Conservation (phyloP, 2,888 invertebrate species). For the Stramonita haemastoma region DNA sequence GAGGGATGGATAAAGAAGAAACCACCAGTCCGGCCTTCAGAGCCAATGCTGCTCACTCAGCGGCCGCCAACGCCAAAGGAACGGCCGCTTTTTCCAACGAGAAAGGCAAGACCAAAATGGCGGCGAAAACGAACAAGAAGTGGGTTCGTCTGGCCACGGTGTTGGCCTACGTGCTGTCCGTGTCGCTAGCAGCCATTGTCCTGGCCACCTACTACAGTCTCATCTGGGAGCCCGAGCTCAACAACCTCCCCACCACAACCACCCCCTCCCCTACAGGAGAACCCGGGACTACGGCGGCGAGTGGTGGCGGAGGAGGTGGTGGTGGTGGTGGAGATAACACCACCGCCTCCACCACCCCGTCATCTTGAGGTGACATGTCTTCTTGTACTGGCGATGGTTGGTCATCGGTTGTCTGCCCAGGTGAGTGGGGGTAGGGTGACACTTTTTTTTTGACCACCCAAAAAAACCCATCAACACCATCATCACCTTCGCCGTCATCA, state of each 20-base stretch:
- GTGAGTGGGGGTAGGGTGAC: not conserved
- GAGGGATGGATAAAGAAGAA: slow-evolving; percentile 64
- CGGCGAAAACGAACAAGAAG: slow-evolving; percentile 83
- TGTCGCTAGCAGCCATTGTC: slow-evolving; percentile 95
- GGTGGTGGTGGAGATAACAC: not conserved
- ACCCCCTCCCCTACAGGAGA: slow-evolving; percentile 19
- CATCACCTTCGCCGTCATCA: too few species aligned
- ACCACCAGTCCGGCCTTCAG: slow-evolving; percentile 54
- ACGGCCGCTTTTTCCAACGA: slow-evolving; percentile 66
- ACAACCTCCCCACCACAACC: slow-evolving; percentile 54
- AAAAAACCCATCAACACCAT: too few species aligned
- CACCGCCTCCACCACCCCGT: not conserved
- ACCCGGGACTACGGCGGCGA: not conserved
- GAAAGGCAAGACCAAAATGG: slow-evolving; percentile 73
- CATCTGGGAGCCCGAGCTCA: slow-evolving; percentile 90
- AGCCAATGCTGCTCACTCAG: slow-evolving; percentile 53
- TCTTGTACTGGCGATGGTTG: not conserved
- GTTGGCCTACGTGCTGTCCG: slow-evolving; percentile 94
- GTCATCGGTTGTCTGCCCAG: not conserved
- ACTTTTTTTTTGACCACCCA: too few species aligned
- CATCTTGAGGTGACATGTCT: not conserved
- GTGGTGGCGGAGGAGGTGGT: not conserved
- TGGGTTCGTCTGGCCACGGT: slow-evolving; percentile 94
- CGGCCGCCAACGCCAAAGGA: slow-evolving; percentile 41
- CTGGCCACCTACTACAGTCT: slow-evolving; percentile 95